Percentiles rank a stretch among this genome's conserved stretches.
These are phyloP conservation scores for Hydrozoanthus tunicans DNA, from an alignment of 64 coral and sea anemone species.

Conservation along the genomic window DNA sequence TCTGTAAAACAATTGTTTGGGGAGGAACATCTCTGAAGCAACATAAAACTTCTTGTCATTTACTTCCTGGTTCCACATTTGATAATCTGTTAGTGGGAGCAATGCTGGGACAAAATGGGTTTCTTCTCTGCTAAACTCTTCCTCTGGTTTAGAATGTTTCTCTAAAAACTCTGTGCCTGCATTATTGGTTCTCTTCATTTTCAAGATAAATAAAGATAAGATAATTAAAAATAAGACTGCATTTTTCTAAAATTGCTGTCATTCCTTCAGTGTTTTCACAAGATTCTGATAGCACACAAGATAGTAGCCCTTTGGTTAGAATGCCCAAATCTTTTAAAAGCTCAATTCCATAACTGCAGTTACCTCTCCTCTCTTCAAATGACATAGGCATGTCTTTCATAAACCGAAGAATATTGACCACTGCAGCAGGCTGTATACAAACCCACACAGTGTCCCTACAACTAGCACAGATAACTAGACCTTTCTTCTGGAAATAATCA, in stretches of 20 bases:
- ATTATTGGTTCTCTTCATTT: neutral
- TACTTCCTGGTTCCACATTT: neutral
- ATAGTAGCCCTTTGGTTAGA: neutral
- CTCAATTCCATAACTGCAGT: neutral
- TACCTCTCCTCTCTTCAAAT: neutral
- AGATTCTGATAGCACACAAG: neutral
- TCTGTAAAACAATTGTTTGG: conserved; percentile 32
- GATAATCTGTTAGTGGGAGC: neutral
- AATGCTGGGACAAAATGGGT: conserved; percentile 19
- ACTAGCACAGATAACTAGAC: neutral
- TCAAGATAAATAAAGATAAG: neutral
- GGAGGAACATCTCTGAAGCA: conserved; percentile 13
- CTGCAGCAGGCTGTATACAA: neutral
- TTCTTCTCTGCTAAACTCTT: neutral
- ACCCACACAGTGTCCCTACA: neutral
- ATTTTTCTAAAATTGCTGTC: neutral
- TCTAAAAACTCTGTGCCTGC: neutral
- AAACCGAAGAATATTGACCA: neutral
- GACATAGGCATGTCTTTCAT: neutral
- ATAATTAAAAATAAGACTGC: neutral
- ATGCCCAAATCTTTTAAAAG: neutral
- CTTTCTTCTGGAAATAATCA: neutral
- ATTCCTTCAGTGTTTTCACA: neutral
- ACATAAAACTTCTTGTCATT: neutral
- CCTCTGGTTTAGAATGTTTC: too few species aligned